Evolutionary conservation across 2,888 invertebrate species (phyloP).

Genomic region (Zele albiditarsus): DNA sequence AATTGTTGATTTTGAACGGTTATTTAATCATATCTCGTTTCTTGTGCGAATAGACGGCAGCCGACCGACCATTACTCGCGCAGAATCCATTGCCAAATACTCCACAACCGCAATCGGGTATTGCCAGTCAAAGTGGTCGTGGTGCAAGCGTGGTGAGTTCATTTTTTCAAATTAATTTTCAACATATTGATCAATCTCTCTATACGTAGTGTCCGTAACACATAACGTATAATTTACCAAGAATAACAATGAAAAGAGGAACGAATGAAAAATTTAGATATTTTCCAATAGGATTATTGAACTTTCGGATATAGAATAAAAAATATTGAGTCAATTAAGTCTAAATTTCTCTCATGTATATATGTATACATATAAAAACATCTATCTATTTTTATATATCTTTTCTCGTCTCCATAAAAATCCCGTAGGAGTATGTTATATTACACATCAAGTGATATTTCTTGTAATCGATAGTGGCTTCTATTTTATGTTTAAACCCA

Average conservation of each 20-base stretch:
- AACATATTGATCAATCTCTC: background rate
- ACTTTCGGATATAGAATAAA: background rate
- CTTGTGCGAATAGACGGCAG: constrained; percentile 71
- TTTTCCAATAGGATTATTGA: background rate
- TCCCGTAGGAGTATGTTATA: constrained; percentile 37
- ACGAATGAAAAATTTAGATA: background rate
- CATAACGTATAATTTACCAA: background rate
- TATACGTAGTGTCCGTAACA: background rate
- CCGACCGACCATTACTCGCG: constrained; percentile 74
- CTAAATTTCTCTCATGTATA: background rate
- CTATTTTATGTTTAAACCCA: constrained; percentile 48
- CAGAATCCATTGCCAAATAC: constrained; percentile 78
- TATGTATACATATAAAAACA: background rate
- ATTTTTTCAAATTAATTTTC: constrained; percentile 25
- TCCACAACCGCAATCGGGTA: constrained; percentile 80
- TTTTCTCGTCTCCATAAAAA: constrained; percentile 16
- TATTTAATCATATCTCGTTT: constrained; percentile 17
- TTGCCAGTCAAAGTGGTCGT: constrained; percentile 87
- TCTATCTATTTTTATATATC: constrained; percentile 1
- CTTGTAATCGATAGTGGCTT: constrained; percentile 49
- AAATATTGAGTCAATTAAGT: background rate
- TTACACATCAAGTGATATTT: constrained; percentile 30
- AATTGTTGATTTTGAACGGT: constrained; percentile 5
- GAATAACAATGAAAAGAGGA: background rate
- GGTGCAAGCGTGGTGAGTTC: constrained; percentile 89